Base-by-base conservation (phyloP, 1,140 invertebrate species). In the Thaumatotibia leucotreta region DNA sequence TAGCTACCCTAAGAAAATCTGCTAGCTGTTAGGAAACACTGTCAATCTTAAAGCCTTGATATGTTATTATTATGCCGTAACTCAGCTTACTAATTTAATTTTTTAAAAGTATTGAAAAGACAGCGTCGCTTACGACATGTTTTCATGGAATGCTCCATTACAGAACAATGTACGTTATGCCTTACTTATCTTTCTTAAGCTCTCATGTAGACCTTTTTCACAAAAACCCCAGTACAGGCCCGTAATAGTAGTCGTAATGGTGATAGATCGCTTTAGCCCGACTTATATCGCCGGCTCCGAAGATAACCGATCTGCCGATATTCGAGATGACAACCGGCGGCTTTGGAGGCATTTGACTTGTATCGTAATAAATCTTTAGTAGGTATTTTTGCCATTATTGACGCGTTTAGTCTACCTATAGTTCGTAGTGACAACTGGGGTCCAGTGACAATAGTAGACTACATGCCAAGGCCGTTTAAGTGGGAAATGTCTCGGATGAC, bases 291-390 rank as follows among this genome's bases (percentile, higher is more conserved):
- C 52, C 5, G 23, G 52, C n/a, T 58, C 27, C 29, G 1, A 27
- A 58, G 52, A 58, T 58, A 58, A 58, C 52, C 52, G 52, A 58
- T 31, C 23, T 10, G 50, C 23, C 27, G 52, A 58, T 58, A 58
- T 58, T 58, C 2, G 23, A 58, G 52, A 58, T 29, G 52, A 58
- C 24, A 31, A 27, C 23, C 1, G 22, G 22, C 0, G 49, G 10
- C 20, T 27, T n/a, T 31, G 11, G n/a, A 11, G 27, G 24, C 39
- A 45, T 58, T 58, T 58, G 23, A 58, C 52, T 14, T n/a, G 5
- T 45, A 20, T 17, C 9, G 1, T 45, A 20, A 45, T 45, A 45
- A 45, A 45, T 45, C 39, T 20, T 1, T 14, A 17, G 5, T n/a
- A 20, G 17, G n/a, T 20, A 45, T 45, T 17, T 45, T 8, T 45